These are phyloP conservation scores for Eublepharis macularius DNA, from an alignment of 2,113 vertebrate species.

Conservation along the genomic window DNA sequence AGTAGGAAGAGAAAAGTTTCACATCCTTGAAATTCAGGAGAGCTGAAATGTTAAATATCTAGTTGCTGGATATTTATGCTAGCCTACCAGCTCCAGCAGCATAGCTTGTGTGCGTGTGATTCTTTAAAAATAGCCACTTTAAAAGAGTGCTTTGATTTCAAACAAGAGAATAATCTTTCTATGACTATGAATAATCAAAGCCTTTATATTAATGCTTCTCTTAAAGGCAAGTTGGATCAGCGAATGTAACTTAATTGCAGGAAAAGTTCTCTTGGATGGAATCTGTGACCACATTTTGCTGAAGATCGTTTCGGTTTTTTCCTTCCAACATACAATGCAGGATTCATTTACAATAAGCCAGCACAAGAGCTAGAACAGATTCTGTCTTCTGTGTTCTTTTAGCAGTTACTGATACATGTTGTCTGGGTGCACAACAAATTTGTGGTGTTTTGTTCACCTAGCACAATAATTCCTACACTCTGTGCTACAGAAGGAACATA, in stretches of 20 bases:
- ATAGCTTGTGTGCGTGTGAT: constrained; percentile 53
- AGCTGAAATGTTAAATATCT: constrained; percentile 41
- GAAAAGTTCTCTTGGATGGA: constrained; percentile 72
- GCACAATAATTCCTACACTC: no score
- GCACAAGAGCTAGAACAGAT: constrained; percentile 60
- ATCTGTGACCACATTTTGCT: constrained; percentile 73
- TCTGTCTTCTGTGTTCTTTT: neutral
- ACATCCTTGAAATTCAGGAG: constrained; percentile 27
- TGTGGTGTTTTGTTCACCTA: neutral
- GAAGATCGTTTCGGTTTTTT: constrained; percentile 73
- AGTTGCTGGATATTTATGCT: constrained; percentile 26
- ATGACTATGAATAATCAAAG: constrained; percentile 79
- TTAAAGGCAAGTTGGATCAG: constrained; percentile 76
- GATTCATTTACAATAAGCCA: constrained; percentile 64
- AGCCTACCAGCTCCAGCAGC: constrained; percentile 63
- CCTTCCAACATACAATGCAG: constrained; percentile 68
- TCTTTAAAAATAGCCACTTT: constrained; percentile 77
- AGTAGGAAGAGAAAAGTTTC: neutral
- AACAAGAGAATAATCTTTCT: constrained; percentile 76
- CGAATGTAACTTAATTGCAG: constrained; percentile 79
- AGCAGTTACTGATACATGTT: neutral
- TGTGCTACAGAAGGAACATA: neutral
- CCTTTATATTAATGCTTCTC: constrained; percentile 77
- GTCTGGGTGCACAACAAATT: neutral
- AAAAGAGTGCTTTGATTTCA: constrained; percentile 75